phyloP scores from a whole-genome alignment of 2,888 invertebrate genomes.

The Carterocephalus palaemon region DNA sequence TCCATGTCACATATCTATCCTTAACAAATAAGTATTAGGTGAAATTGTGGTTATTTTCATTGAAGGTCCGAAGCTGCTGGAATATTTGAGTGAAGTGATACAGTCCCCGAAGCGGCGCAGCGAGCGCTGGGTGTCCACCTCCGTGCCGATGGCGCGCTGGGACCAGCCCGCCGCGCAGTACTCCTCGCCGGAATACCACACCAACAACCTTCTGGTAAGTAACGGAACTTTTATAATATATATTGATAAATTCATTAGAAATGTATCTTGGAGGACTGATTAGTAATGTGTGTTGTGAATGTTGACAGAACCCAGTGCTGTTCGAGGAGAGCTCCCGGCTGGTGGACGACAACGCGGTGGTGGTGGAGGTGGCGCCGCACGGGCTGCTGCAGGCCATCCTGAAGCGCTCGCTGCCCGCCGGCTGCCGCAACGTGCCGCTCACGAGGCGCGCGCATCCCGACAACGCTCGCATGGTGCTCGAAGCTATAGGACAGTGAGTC shows the following conservation, averaged over 20 bases:
- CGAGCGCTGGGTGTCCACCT: constrained; percentile 87
- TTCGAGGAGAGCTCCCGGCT: constrained; percentile 89
- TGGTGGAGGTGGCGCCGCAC: constrained; percentile 94
- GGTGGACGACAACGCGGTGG: constrained; percentile 88
- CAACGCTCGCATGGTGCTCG: constrained; percentile 74
- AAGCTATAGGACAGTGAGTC: constrained; percentile 81
- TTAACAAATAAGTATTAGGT: too few relatives aligned
- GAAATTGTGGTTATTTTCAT: neutral
- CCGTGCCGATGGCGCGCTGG: constrained; percentile 83
- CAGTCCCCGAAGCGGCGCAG: constrained; percentile 80
- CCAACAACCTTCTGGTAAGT: constrained; percentile 85
- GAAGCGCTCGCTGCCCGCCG: constrained; percentile 82
- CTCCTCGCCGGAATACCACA: constrained; percentile 90
- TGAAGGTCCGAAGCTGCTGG: constrained; percentile 69
- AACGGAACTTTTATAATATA: too few relatives aligned
- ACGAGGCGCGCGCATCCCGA: constrained; percentile 84
- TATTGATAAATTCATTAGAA: neutral
- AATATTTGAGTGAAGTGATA: constrained; percentile 79
- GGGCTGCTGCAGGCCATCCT: constrained; percentile 92
- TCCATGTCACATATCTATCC: too few relatives aligned
- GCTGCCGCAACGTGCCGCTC: constrained; percentile 83
- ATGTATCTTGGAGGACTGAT: too few relatives aligned
- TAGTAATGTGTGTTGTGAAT: too few relatives aligned
- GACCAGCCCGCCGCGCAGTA: constrained; percentile 47
- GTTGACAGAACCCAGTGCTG: constrained; percentile 80